Evolutionary conservation across 2,113 vertebrate species (phyloP).

Genomic region (Mormyrus iriodes): DNA sequence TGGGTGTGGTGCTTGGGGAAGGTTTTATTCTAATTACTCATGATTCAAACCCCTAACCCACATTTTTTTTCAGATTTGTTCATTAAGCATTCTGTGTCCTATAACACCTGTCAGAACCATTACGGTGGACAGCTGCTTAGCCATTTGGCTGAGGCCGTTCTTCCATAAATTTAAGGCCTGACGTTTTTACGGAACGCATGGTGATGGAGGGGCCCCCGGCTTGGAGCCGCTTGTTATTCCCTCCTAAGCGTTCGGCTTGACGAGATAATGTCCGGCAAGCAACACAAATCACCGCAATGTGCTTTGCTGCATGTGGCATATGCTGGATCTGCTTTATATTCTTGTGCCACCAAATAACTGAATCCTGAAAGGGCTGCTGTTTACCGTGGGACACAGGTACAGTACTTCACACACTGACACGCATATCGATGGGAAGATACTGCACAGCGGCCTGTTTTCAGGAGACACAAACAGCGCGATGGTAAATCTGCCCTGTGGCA

Average conservation of each 20-base stretch:
- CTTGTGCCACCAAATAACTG: neutral
- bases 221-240: slow-evolving; percentile 45
- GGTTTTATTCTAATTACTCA: neutral
- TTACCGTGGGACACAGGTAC: neutral
- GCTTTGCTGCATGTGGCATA: slow-evolving; percentile 46
- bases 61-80: neutral
- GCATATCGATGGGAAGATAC: neutral
- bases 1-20: neutral
- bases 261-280: neutral
- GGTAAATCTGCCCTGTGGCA: neutral
- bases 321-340: slow-evolving; percentile 40
- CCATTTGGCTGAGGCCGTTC: slow-evolving; percentile 31
- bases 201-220: slow-evolving; percentile 23
- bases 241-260: slow-evolving; percentile 47
- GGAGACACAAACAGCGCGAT: neutral
- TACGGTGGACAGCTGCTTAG: neutral
- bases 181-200: slow-evolving; percentile 55
- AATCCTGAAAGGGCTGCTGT: neutral
- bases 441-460: neutral
- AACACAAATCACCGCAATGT: slow-evolving; percentile 38
- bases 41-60: neutral
- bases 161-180: slow-evolving; percentile 52
- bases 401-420: neutral
- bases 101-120: neutral
- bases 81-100: slow-evolving; percentile 4